Percentiles rank a stretch among this genome's conserved stretches.
phyloP scores from a whole-genome alignment of 2,888 invertebrate genomes.

The Loripinus fragilis region DNA sequence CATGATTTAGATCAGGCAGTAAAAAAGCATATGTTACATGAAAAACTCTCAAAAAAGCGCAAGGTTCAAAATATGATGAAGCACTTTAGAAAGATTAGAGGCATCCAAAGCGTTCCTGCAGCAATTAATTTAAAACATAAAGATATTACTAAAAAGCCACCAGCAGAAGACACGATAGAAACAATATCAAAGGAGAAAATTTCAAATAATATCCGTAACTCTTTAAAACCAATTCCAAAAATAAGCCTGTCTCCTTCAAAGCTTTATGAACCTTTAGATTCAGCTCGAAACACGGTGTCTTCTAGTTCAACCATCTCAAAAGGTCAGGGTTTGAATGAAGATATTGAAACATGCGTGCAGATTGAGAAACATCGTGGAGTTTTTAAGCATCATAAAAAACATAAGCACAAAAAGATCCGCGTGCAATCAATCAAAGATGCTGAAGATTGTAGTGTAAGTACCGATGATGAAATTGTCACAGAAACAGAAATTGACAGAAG shows the following conservation, averaged over 20 bases:
- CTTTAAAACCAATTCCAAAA: too few relatives aligned
- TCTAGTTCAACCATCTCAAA: not conserved
- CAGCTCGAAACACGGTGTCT: not conserved
- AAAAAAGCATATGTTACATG: not conserved
- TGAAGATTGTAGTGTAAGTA: too few relatives aligned
- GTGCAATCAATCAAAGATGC: too few relatives aligned
- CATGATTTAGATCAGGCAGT: not conserved
- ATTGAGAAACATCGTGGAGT: not conserved
- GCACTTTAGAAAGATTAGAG: slow-evolving; percentile 9
- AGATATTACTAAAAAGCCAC: not conserved
- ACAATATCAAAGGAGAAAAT: not conserved
- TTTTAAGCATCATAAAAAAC: not conserved
- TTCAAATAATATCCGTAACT: too few relatives aligned
- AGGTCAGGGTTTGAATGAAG: not conserved
- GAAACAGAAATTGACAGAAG: slow-evolving; percentile 13
- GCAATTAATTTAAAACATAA: not conserved
- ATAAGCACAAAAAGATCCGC: not conserved
- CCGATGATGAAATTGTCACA: not conserved
- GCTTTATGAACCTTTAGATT: not conserved
- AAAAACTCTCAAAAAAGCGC: not conserved
- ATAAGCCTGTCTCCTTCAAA: too few relatives aligned
- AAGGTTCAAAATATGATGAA: slow-evolving; percentile 10
- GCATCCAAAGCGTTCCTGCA: not conserved
- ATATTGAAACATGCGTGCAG: slow-evolving; percentile 5
- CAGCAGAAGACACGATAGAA: not conserved